Base-by-base conservation (phyloP, 2,797 vertebrate species). In the Podarcis lilfordi region DNA sequence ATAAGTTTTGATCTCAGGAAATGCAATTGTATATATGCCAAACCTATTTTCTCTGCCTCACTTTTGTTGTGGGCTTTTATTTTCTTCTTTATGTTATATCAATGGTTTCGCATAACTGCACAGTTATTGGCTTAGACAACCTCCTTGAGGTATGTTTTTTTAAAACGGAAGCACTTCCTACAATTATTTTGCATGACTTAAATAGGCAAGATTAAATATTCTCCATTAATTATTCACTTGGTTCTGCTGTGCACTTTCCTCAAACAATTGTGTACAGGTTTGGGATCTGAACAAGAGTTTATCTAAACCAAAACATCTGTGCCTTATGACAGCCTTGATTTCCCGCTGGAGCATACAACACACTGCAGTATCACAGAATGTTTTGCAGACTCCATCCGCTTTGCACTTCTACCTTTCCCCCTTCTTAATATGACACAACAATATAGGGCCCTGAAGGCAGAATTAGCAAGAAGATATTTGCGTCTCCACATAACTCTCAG, bases 281-380 rank as follows among this genome's bases (percentile, higher is more conserved):
- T 90, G 45, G 7, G 45, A 92, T 89, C 40, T 0, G 0, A 89
- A 86, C 71, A 89, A 90, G 86, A 79, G 29, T 3, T 88, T 21
- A 92, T 92, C 82, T 86, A 71, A 95, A 89, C 85, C 91, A 90
- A 86, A 95, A 89, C 90, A 90, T 76, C n/a, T 92, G 83, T 85
- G 87, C 88, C 68, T 92, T 90, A 90, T 35, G 86, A 88, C 83
- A 86, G 82, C 80, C 85, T 76, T 86, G 78, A 85, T 93, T 93
- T 89, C 92, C 88, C 89, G 27, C 76, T 45, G 84, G 89, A 94
- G 80, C 86, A 93, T 92, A 91, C 88, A 92, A 89, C 35, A 43
- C 66, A 75, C 75, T 90, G 87, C 92, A 84, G 85, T 82, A 92
- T 86, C 92, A 93, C 83, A 72, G 91, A 88, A 93, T 85, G 82